These are phyloP conservation scores for Antheraea yamamai DNA, from an alignment of 2,888 invertebrate genomes.

Conservation along the genomic window DNA sequence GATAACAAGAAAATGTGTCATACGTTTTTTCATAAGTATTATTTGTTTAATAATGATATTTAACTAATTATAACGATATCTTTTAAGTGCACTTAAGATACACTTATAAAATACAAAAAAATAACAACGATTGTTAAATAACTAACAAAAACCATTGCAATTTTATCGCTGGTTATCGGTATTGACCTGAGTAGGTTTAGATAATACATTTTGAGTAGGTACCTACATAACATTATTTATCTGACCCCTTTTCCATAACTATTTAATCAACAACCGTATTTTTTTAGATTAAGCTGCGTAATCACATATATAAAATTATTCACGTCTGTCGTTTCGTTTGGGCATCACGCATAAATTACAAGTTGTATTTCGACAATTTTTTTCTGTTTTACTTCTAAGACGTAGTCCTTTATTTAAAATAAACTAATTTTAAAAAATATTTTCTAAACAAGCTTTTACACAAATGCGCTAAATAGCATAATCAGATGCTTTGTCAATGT, in stretches of 20 bases:
- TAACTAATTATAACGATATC: background rate
- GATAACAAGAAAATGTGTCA: constrained; percentile 1
- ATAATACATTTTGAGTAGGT: background rate
- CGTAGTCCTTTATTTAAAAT: too few relatives aligned
- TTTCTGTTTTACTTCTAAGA: too few relatives aligned
- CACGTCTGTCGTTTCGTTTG: too few relatives aligned
- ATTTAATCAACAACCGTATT: background rate
- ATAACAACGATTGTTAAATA: background rate
- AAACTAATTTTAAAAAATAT: too few relatives aligned
- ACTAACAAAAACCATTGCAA: background rate
- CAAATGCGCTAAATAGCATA: too few relatives aligned
- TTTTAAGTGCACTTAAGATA: background rate
- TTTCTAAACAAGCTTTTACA: too few relatives aligned
- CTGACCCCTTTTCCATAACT: background rate
- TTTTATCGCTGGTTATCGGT: constrained; percentile 2
- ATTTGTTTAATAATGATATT: background rate
- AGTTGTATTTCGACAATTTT: too few relatives aligned
- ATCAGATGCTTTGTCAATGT: too few relatives aligned
- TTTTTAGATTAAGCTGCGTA: background rate
- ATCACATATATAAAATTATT: background rate
- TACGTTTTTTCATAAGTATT: background rate
- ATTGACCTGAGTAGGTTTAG: constrained; percentile 9
- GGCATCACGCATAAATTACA: too few relatives aligned
- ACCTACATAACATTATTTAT: background rate
- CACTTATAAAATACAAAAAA: background rate